Conservation (phyloP, 2,113 vertebrate genomes). For the Oceanites oceanicus region DNA sequence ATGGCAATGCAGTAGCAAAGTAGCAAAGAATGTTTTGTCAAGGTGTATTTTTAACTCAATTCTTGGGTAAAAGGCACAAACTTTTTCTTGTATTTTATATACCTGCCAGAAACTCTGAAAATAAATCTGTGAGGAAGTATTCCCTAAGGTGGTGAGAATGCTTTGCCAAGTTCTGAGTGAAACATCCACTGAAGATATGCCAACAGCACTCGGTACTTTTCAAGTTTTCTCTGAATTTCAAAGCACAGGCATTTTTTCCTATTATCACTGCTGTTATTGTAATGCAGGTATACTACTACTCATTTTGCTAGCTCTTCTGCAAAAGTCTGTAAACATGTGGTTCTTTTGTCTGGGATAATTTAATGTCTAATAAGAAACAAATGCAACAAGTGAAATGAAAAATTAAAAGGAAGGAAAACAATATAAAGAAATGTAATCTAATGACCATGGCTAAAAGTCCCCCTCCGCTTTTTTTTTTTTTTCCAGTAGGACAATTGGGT, state of each 20-base stretch:
- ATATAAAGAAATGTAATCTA: neutral
- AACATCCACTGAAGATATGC: neutral
- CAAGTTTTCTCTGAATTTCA: neutral
- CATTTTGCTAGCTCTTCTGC: neutral
- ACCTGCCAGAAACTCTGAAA: neutral
- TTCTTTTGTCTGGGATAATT: neutral
- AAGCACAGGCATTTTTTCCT: neutral
- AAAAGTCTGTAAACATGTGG: neutral
- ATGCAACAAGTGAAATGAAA: neutral
- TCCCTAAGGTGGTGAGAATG: neutral
- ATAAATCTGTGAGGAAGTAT: neutral
- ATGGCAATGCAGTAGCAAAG: neutral
- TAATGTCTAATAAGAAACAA: neutral
- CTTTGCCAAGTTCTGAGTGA: neutral
- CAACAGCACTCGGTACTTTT: neutral
- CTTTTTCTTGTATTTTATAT: neutral
- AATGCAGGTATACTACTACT: neutral
- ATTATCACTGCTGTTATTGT: neutral
- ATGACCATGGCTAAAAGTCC: neutral
- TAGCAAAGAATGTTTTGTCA: neutral
- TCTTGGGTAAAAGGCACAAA: neutral
- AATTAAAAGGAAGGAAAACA: neutral
- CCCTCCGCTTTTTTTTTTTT: fast-evolving
- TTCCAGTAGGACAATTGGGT: neutral
- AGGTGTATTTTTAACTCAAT: neutral